Base-by-base conservation (phyloP, 2,888 invertebrate genomes). In the Mayetiola destructor region DNA sequence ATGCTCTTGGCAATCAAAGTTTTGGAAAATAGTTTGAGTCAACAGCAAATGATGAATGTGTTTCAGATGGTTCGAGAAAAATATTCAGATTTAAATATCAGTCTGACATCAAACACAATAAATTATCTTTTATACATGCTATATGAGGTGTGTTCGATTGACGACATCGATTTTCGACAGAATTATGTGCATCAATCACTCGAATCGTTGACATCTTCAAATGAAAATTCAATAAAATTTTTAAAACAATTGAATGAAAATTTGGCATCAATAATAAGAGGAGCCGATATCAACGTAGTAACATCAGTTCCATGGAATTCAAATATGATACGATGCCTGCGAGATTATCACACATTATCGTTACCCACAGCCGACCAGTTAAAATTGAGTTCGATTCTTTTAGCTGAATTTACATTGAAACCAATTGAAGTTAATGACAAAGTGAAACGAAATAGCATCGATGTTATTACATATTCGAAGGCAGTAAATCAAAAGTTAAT, bases 131-230 rank as follows among this genome's bases (percentile, higher is more conserved):
- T 76, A 21, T 66, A 73, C 16, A 68, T 74, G 53, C 64, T 76
- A 42, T 77, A 75, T 59, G 74, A 75, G 61, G 62, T 63, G 1
- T 71, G 75, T 20, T 65, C 72, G 0, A 57, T 66, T 5, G 63
- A 64, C 1, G 75, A 76, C 57, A 61, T 68, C 0, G 60, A 65
- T 4, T 55, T 72, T 23, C 67, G 77, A 36, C 63, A 67, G 59
- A 59, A 66, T 2, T 67, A 69, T 58, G 29, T 71, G 8, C 59
- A 66, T 21, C 58, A 64, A 29, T 59, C 60, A 52, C 57, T 68
- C 0, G 2, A 53, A 27, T n/a, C 3, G 16, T 48, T 48, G 16
- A 27, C 8, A 14, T 3, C 14, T n/a, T 2, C 48, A 3, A 23
- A 27, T 27, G 27, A 23, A 27, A n/a, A n/a, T 27, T 48, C 9